A percentile compares a stretch with the other conserved stretches of the same genome.
These are phyloP conservation scores for Typhlichthys subterraneus DNA, from an alignment of 2,797 vertebrate species.

Conservation along the genomic window DNA sequence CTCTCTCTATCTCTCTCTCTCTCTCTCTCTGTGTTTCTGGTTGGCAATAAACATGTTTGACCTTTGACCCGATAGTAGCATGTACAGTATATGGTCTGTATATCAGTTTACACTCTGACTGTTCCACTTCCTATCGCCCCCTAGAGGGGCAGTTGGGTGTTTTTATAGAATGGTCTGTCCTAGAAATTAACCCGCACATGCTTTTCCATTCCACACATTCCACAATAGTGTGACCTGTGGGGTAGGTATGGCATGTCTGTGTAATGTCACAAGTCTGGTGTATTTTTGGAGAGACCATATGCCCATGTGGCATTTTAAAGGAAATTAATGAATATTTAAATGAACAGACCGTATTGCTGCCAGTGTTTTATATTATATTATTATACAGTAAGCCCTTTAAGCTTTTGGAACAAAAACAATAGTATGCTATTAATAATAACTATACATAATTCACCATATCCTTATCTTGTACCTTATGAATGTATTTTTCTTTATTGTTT, in stretches of 20 bases:
- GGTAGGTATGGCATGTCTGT: conserved; percentile 24
- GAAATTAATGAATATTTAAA: conserved; percentile 2
- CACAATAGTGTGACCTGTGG: conserved; percentile 16
- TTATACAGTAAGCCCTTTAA: not conserved
- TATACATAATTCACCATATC: too few species aligned
- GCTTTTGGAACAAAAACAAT: too few species aligned
- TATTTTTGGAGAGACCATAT: conserved; percentile 22
- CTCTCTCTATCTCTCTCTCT: not conserved
- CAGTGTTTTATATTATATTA: not conserved
- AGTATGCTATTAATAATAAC: too few species aligned
- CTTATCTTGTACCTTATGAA: too few species aligned
- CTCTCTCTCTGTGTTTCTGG: not conserved
- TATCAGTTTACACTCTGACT: not conserved
- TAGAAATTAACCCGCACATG: not conserved
- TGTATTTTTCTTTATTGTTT: not conserved
- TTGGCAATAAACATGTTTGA: conserved; percentile 26
- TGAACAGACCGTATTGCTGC: not conserved
- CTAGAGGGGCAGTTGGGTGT: not conserved
- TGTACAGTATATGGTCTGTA: not conserved
- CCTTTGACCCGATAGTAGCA: conserved; percentile 38
- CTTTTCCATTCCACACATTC: conserved; percentile 47
- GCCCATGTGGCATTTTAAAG: not conserved
- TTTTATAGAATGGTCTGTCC: not conserved
- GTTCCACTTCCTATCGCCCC: not conserved
- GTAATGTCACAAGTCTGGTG: conserved; percentile 41